Evolutionary conservation across 2,888 invertebrate species (phyloP).

Genomic region (Nasonovia ribisnigri): DNA sequence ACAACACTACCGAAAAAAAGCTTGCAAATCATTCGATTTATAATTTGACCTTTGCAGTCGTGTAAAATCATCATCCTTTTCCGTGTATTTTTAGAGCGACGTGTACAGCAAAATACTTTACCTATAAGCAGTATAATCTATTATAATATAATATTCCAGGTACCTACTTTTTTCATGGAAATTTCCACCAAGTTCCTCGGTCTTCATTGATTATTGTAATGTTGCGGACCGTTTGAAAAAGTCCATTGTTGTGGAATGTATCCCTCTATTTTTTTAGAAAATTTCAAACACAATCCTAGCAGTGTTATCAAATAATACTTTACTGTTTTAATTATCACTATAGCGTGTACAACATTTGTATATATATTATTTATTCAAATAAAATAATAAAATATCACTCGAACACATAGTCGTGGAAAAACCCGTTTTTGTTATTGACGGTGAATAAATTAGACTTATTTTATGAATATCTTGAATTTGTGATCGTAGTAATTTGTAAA

Average conservation of each 20-base stretch:
- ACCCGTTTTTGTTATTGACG: neutral
- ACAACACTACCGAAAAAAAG: neutral
- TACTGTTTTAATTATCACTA: neutral
- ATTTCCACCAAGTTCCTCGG: neutral
- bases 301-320: neutral
- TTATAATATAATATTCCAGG: neutral
- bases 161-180: neutral
- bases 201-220: neutral
- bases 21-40: neutral
- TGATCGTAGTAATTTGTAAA: neutral
- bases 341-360: neutral
- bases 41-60: neutral
- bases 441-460: neutral
- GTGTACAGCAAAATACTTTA: neutral
- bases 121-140: neutral
- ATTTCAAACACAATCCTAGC: neutral
- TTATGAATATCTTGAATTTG: neutral
- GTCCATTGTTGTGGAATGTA: neutral
- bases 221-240: neutral
- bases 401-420: neutral
- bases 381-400: neutral
- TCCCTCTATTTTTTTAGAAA: neutral
- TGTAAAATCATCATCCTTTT: neutral
- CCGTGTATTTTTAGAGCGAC: neutral
- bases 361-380: neutral